Base-by-base conservation (phyloP, 1,140 invertebrate species). In the Philopotamus ludificatus region DNA sequence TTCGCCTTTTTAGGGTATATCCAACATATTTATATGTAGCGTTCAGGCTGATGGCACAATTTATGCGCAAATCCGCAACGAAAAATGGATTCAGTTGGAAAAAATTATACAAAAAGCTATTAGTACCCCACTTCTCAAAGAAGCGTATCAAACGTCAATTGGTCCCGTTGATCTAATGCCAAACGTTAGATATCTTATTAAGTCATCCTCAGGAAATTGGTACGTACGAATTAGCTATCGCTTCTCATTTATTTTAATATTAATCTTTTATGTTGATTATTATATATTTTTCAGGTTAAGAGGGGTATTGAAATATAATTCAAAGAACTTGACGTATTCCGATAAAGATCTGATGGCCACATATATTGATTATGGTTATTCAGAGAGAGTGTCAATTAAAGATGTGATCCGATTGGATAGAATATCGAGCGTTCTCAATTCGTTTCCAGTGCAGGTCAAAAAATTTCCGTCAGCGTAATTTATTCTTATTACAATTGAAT, bases 131-230 rank as follows among this genome's bases (percentile, higher is more conserved):
- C 65, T 67, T 28, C 65, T 62, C 1, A 62, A 67, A 23, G 65
- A 67, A 51, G 50, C 65, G 1, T 50, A 67, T 49, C 61, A 70
- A 42, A 62, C 65, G 1, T 54, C 65, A 2, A 60, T 34, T 18
- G 62, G 61, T 3, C 57, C 62, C n/a, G 41, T 67, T 20, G 22
- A 20, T 20, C 67, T 61, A 2, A 55, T 49, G 16, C 63, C 68
- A n/a, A 60, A 54, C 20, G 23, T 59, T 0, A 39, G 59, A 15
- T 70, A 70, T 34, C 41, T 70, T 8, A 65, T 54, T 16, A 70
- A 67, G 26, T 64, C 61, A 12, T 57, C 25, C 8, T 50, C 53
- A 9, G 68, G 68, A 61, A 65, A 70, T 44, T 70, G 68, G 68
- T 70, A 16, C 16, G 50, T n/a, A n/a, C n/a, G n/a, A n/a, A n/a